Base-by-base conservation (phyloP, 2,113 vertebrate species). In the Orthochromis malagaraziensis region DNA sequence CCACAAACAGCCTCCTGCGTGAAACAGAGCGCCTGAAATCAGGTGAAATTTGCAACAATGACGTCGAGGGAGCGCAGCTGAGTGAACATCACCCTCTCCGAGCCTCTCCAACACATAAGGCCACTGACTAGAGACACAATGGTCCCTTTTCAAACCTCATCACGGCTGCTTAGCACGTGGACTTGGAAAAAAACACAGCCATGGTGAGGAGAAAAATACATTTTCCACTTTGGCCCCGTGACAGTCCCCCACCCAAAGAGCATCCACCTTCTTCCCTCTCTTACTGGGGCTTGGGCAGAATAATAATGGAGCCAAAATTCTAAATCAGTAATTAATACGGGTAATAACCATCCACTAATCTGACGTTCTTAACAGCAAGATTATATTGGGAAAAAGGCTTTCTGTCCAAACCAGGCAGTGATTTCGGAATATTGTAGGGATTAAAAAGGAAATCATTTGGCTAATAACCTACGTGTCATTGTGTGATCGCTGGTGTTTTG, bases 21-120 rank as follows among this genome's bases (percentile, higher is more conserved):
- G 33, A 89, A 93, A 92, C 91, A 94, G 87, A 80, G 88, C 31
- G 63, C 57, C 88, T 86, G 91, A 93, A 88, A 94, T 88, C 89
- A 92, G 89, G 92, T 88, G 94, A 95, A 95, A 95, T 96, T 93
- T 93, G 91, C 92, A 96, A 96, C 95, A 96, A 96, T 96, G 95
- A 94, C 92, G 90, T 89, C 88, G 90, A 90, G 90, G 90, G 87
- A 92, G 89, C 94, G 93, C 95, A 95, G 95, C 94, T 96, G 96
- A 95, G 93, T 95, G 95, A 93, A 88, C 95, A 95, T 95, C 93
- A 94, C 93, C 93, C 94, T 95, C 91, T 92, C 75, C 80, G 88
- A 92, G 94, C 92, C 94, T 94, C 95, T 90, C 87, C 84, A 83
- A 89, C 93, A 95, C 95, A 95, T 91, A 92, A 93, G 91, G 90